Conservation (phyloP, 2,797 vertebrate species). For the Calcarius lapponicus region DNA sequence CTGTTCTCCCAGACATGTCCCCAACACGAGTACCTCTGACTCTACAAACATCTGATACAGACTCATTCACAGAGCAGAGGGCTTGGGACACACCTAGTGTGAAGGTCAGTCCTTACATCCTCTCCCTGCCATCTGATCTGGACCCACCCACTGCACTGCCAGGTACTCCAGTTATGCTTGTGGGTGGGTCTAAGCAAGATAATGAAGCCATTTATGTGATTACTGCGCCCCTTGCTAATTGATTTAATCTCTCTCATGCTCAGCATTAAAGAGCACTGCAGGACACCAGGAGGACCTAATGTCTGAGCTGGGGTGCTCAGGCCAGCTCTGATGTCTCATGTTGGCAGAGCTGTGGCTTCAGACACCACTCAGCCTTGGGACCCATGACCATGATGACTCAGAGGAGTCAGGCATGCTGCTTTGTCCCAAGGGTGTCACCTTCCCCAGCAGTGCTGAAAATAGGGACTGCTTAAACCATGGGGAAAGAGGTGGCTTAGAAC, state of each 20-base stretch:
- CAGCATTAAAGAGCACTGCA: background rate
- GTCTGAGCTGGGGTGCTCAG: background rate
- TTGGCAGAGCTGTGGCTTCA: background rate
- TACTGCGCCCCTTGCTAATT: background rate
- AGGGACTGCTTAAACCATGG: background rate
- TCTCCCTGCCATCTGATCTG: background rate
- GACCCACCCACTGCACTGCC: background rate
- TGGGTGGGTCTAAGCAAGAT: background rate
- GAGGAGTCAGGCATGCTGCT: background rate
- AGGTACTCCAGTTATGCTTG: background rate
- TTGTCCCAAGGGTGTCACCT: background rate
- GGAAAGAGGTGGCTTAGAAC: background rate
- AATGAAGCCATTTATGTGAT: background rate
- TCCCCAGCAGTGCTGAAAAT: rapidly evolving
- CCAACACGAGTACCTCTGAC: background rate
- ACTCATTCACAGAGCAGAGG: rapidly evolving
- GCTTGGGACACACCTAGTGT: rapidly evolving
- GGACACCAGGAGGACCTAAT: background rate
- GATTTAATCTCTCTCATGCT: background rate
- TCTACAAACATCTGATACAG: background rate
- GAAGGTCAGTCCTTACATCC: background rate
- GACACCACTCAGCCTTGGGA: background rate
- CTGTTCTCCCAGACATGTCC: background rate
- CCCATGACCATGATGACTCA: background rate
- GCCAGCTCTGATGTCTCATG: background rate